Percentiles rank a stretch among this genome's conserved stretches.
phyloP scores from a whole-genome alignment of 2,113 vertebrate genomes.

The Bagarius yarrelli region DNA sequence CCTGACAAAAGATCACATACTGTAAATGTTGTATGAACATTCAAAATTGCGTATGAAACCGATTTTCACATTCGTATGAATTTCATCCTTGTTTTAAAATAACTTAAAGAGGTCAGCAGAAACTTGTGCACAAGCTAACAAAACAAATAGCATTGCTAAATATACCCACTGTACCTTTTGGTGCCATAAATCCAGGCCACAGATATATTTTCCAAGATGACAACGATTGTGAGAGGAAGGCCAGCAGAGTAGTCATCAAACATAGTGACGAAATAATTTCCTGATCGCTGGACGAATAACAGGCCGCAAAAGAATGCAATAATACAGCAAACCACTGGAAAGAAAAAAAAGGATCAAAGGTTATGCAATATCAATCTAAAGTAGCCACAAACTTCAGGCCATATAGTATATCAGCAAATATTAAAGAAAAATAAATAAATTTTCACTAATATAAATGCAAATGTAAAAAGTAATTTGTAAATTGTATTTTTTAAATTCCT shows the following conservation, averaged over 20 bases:
- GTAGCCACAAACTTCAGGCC: no score
- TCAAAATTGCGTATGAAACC: neutral
- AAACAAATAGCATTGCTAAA: neutral
- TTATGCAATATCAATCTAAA: constrained; percentile 15
- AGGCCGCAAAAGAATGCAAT: constrained; percentile 90
- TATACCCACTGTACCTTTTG: constrained; percentile 79
- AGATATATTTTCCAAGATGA: constrained; percentile 94
- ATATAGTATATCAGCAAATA: neutral
- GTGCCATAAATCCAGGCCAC: constrained; percentile 98
- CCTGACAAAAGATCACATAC: constrained; percentile 63
- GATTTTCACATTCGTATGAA: neutral
- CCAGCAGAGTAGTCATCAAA: constrained; percentile 98
- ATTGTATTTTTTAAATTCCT: no score
- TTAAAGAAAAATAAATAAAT: neutral
- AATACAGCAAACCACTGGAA: constrained; percentile 85
- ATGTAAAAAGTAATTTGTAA: no score
- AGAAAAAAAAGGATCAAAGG: constrained; percentile 36
- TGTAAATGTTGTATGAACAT: neutral
- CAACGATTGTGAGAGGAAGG: constrained; percentile 91
- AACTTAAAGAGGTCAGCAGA: constrained; percentile 5
- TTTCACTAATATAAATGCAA: neutral
- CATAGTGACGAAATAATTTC: constrained; percentile 98
- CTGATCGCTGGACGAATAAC: constrained; percentile 96
- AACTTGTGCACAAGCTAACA: neutral
- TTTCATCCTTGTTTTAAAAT: neutral